Evolutionary conservation across 2,113 vertebrate species (phyloP).

Genomic region (Xiphophorus hellerii): DNA sequence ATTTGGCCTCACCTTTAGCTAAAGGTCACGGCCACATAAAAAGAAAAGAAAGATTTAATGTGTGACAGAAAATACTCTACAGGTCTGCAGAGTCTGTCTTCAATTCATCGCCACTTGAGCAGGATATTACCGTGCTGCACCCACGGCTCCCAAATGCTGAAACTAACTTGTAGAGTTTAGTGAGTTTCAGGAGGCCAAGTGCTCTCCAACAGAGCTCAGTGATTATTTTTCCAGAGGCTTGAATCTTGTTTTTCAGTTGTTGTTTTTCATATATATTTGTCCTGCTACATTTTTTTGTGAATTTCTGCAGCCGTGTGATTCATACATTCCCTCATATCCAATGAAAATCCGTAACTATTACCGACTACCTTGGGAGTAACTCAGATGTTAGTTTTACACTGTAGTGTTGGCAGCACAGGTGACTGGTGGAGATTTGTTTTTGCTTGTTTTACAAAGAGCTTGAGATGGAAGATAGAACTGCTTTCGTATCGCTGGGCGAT

Average conservation of each 20-base stretch:
- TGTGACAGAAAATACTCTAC: conserved; percentile 28
- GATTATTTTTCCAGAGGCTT: too few relatives aligned
- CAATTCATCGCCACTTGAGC: conserved; percentile 7
- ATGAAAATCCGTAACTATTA: too few relatives aligned
- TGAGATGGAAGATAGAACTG: background rate
- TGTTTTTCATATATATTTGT: too few relatives aligned
- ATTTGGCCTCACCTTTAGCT: conserved; percentile 48
- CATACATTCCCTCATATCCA: too few relatives aligned
- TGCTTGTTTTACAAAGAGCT: background rate
- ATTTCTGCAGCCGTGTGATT: too few relatives aligned
- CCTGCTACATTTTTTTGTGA: too few relatives aligned
- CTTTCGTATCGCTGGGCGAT: too few relatives aligned
- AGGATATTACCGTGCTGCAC: conserved; percentile 17
- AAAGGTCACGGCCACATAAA: conserved; percentile 56
- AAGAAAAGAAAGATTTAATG: conserved; percentile 35
- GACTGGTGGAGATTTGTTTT: background rate
- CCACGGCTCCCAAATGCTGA: background rate
- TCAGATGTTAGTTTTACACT: too few relatives aligned
- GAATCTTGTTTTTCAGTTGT: too few relatives aligned
- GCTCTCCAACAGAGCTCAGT: too few relatives aligned
- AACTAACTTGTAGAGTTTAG: conserved; percentile 3
- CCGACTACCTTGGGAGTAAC: too few relatives aligned
- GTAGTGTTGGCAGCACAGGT: too few relatives aligned
- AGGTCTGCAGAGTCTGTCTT: conserved; percentile 10
- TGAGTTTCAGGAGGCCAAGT: background rate